phyloP scores from a whole-genome alignment of 2,113 vertebrate genomes.

The Lophius piscatorius region DNA sequence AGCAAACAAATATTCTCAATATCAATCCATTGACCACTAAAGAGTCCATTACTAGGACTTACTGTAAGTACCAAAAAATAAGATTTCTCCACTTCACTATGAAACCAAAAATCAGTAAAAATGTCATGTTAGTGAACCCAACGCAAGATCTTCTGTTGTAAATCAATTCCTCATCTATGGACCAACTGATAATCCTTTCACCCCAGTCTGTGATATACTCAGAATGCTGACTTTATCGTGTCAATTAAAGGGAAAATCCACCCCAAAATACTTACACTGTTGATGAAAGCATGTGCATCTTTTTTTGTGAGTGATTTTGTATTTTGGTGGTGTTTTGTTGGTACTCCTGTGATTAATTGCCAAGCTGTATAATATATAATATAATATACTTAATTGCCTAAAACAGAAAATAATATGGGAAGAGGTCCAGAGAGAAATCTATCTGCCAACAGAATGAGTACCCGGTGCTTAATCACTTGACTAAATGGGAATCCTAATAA shows the following conservation, averaged over 20 bases:
- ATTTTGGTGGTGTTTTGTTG: too few relatives aligned
- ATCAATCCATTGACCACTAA: constrained; percentile 30
- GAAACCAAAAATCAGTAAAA: constrained; percentile 48
- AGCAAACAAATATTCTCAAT: constrained; percentile 31
- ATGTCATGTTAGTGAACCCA: constrained; percentile 53
- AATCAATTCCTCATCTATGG: constrained; percentile 26
- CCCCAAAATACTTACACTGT: constrained; percentile 3
- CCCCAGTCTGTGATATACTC: neutral
- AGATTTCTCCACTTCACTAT: constrained; percentile 58
- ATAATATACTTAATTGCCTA: too few relatives aligned
- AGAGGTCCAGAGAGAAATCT: too few relatives aligned
- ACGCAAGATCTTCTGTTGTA: constrained; percentile 22
- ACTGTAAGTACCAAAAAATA: constrained; percentile 32
- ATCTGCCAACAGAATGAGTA: too few relatives aligned
- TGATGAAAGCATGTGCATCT: neutral
- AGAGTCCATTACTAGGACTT: constrained; percentile 74
- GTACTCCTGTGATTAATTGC: too few relatives aligned
- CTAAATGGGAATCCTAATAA: too few relatives aligned
- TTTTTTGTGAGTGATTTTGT: too few relatives aligned
- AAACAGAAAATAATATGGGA: too few relatives aligned
- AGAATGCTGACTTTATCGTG: neutral
- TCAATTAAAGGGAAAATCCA: constrained; percentile 40
- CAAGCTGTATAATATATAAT: too few relatives aligned
- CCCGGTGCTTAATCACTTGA: too few relatives aligned
- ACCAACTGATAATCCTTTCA: constrained; percentile 16